Base-by-base conservation (phyloP, 2,888 invertebrate genomes). In the Diadromus collaris region DNA sequence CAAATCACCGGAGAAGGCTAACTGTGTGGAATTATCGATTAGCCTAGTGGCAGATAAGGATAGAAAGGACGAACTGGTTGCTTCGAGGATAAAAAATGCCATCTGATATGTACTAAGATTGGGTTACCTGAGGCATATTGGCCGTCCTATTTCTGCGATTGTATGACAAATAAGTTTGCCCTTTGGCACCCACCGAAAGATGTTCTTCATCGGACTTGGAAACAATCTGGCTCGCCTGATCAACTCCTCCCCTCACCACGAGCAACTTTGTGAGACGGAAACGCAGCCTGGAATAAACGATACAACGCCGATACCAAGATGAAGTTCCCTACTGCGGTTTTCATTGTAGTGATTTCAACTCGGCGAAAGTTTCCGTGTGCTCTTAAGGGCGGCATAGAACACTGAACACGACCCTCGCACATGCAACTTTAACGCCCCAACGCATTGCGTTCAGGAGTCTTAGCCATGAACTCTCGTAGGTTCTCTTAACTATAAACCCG, bases 361-460 rank as follows among this genome's bases (percentile, higher is more conserved):
- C 6, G 10, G 13, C 29, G 54, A 27, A 29, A 56, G 54, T 56
- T 56, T 56, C 54, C 27, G 54, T 27, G 29, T 7, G 16, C 6
- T 29, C 19, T 46, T 2, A 46, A 46, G 6, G n/a, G 46, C 19
- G n/a, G 19, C n/a, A 46, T 46, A 16, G 5, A 19, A 27, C 10
- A 51, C 24, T 27, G 54, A 29, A 24, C 21, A 51, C 24, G 21
- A 56, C 54, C 16, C 54, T 16, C 54, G 27, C 24, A 24, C 27
- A 7, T 19, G 46, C 19, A 27, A 29, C 27, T 29, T 29, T 29
- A 29, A 29, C 6, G 54, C 29, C 27, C 2, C 54, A 56, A 56
- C 54, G 54, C 54, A 29, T 56, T 29, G 54, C 54, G 54, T 56
- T 16, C 16, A 24, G 7, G 13, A 29, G 54, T 27, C 27, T 56